These are phyloP conservation scores for Molossus alvarezi DNA, from an alignment of 2,797 vertebrate genomes.

Conservation along the genomic window DNA sequence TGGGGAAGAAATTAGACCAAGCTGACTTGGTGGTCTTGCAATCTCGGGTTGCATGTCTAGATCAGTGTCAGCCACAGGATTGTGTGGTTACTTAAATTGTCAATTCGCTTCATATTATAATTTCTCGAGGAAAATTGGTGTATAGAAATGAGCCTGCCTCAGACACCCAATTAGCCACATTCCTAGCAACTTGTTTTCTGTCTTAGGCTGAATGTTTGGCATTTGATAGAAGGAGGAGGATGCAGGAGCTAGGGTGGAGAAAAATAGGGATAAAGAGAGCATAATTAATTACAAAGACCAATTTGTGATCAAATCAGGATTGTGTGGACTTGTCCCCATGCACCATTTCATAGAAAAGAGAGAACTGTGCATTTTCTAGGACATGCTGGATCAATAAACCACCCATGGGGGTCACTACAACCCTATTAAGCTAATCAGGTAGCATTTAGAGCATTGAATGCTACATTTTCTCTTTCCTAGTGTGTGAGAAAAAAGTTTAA, in stretches of 20 bases:
- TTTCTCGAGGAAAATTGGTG: not conserved
- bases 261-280: not conserved
- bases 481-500: not conserved
- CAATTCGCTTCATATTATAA: not conserved
- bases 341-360: constrained; percentile 24
- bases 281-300: constrained; percentile 9
- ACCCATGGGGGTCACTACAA: not conserved
- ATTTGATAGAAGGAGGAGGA: not conserved
- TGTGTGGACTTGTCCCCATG: not conserved
- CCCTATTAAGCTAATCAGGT: not conserved
- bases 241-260: not conserved
- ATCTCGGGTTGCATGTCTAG: not conserved
- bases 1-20: not conserved
- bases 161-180: not conserved
- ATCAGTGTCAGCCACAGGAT: not conserved
- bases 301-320: not conserved
- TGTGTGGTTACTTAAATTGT: not conserved
- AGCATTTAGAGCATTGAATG: not conserved
- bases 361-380: not conserved
- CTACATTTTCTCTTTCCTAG: not conserved
- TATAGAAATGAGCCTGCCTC: not conserved
- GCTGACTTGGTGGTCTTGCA: not conserved
- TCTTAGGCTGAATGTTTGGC: not conserved
- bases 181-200: not conserved
- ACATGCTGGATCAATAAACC: not conserved